Conservation (phyloP, 2,797 vertebrate species). For the Brotula barbata region DNA sequence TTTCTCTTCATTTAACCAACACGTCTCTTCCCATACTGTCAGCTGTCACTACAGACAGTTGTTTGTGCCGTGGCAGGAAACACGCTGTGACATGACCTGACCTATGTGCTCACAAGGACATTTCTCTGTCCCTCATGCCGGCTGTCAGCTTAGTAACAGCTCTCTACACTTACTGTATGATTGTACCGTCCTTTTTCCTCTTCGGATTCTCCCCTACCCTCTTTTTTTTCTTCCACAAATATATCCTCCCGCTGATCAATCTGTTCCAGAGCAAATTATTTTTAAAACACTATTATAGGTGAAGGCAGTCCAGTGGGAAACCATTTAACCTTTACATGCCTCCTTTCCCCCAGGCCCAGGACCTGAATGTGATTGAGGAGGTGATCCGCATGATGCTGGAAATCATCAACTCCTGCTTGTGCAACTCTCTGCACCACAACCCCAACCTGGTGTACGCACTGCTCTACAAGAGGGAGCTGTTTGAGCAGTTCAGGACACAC, state of each 20-base stretch:
- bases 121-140: conserved; percentile 33
- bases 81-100: conserved; percentile 37
- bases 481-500: conserved; percentile 94
- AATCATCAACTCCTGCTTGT: conserved; percentile 97
- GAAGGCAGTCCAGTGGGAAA: conserved; percentile 68
- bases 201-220: background rate
- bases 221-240: conserved; percentile 16
- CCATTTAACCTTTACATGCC: conserved; percentile 73
- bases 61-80: conserved; percentile 34
- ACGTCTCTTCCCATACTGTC: conserved; percentile 20
- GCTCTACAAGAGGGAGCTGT: conserved; percentile 97
- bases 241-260: conserved; percentile 39
- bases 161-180: background rate
- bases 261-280: conserved; percentile 55
- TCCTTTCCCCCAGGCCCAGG: conserved; percentile 85
- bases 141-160: conserved; percentile 38
- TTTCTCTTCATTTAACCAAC: conserved; percentile 2
- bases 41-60: conserved; percentile 40
- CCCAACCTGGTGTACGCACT: conserved; percentile 95
- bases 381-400: conserved; percentile 99
- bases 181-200: background rate
- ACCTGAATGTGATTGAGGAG: conserved; percentile 96
- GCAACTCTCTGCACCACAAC: conserved; percentile 95
- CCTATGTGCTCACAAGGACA: conserved; percentile 49
- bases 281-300: conserved; percentile 62